phyloP scores from a whole-genome alignment of 2,113 vertebrate species.

The Menura novaehollandiae region DNA sequence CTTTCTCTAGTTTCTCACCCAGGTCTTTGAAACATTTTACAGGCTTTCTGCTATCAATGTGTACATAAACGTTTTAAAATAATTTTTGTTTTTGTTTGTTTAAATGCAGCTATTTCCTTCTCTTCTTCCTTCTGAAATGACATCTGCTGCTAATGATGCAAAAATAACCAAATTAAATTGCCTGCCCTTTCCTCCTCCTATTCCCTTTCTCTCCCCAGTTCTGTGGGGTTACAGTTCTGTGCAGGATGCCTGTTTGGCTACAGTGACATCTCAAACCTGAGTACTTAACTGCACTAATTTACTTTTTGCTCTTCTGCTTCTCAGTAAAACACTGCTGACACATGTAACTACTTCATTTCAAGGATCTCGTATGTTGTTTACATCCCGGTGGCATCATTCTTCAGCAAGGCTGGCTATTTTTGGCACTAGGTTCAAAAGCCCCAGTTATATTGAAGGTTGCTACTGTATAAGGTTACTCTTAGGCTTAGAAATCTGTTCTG shows the following conservation, averaged over 20 bases:
- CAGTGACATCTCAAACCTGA: not conserved
- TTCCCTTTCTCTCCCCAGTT: not conserved
- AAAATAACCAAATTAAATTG: not conserved
- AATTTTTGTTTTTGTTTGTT: not conserved
- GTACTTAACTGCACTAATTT: not conserved
- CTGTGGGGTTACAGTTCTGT: not conserved
- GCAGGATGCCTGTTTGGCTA: not conserved
- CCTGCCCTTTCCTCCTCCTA: not conserved
- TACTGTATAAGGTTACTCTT: not conserved
- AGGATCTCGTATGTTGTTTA: not conserved
- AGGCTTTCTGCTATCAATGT: not conserved
- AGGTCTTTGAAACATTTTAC: not conserved
- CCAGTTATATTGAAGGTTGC: not conserved
- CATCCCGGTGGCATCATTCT: not conserved
- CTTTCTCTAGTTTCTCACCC: not conserved
- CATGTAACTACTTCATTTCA: not conserved
- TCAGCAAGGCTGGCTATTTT: not conserved
- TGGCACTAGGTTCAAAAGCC: not conserved
- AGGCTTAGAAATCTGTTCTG: not conserved
- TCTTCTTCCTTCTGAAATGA: not conserved
- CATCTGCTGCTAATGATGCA: not conserved
- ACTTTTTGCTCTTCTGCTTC: not conserved
- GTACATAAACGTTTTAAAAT: not conserved
- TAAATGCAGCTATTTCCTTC: not conserved
- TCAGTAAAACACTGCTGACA: not conserved